A percentile compares a stretch with the other conserved stretches of the same genome.
phyloP scores from a whole-genome alignment of 2,797 vertebrate genomes.

The Lycodopsis pacificus region DNA sequence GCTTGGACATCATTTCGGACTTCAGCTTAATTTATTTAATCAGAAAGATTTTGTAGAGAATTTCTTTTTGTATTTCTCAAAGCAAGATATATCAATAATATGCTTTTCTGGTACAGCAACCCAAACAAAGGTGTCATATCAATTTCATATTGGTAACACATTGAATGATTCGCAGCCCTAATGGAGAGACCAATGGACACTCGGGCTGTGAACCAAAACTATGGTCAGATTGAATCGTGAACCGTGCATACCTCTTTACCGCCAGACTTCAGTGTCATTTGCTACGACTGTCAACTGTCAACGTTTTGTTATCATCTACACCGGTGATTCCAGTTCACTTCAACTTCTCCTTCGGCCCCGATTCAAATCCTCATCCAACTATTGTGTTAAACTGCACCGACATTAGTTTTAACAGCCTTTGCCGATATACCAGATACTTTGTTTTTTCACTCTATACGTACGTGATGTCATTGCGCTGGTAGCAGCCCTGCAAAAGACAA shows the following conservation, averaged over 20 bases:
- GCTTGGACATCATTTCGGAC: background rate
- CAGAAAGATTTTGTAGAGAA: background rate
- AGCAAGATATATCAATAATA: background rate
- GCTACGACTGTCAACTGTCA: no score
- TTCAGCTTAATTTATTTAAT: background rate
- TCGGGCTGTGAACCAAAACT: background rate
- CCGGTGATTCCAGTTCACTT: background rate
- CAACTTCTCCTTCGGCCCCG: background rate
- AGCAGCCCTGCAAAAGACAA: slow-evolving; percentile 97
- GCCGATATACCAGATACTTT: background rate
- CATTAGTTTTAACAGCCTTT: background rate
- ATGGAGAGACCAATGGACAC: background rate
- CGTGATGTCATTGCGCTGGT: slow-evolving; percentile 98
- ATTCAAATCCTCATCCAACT: background rate
- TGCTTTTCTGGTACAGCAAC: background rate
- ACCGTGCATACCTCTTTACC: background rate
- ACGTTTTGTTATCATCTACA: background rate
- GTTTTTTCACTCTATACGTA: slow-evolving; percentile 78
- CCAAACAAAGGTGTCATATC: background rate
- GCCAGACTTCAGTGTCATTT: background rate
- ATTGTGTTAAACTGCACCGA: background rate
- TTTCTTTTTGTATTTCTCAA: background rate
- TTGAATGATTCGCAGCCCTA: background rate
- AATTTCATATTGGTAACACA: background rate
- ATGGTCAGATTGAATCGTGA: background rate